Conservation (phyloP, 2,888 invertebrate species). For the Volucella inanis region DNA sequence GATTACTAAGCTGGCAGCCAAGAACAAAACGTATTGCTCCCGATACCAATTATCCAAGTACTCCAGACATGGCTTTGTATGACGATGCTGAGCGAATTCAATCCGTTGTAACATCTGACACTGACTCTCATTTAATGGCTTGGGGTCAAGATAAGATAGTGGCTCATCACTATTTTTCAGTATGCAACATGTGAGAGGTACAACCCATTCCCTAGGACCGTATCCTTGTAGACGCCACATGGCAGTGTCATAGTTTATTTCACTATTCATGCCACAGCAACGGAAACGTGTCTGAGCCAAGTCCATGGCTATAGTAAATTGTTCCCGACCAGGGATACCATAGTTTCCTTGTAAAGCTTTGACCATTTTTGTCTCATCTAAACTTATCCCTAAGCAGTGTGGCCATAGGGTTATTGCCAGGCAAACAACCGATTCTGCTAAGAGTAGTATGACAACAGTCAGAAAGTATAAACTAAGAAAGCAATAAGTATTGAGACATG, state of each 20-base stretch:
- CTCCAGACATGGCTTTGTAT: slow-evolving; percentile 85
- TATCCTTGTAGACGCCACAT: slow-evolving; percentile 90
- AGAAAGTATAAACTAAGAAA: slow-evolving; percentile 90
- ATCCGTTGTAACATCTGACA: slow-evolving; percentile 85
- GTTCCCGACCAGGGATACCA: slow-evolving; percentile 88
- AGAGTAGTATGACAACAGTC: slow-evolving; percentile 86
- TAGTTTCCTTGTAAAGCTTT: slow-evolving; percentile 90
- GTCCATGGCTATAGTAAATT: slow-evolving; percentile 91
- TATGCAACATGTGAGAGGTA: slow-evolving; percentile 88
- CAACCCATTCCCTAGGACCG: slow-evolving; percentile 87
- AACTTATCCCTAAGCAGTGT: slow-evolving; percentile 89
- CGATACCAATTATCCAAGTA: slow-evolving; percentile 90
- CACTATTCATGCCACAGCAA: slow-evolving; percentile 91
- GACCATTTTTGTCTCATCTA: slow-evolving; percentile 87
- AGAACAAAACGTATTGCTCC: slow-evolving; percentile 88
- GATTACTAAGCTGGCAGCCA: slow-evolving; percentile 86
- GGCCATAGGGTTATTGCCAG: slow-evolving; percentile 90
- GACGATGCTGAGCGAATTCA: slow-evolving; percentile 80
- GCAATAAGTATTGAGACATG: slow-evolving; percentile 89
- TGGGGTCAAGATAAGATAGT: slow-evolving; percentile 89
- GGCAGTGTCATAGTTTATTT: slow-evolving; percentile 91
- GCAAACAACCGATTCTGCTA: slow-evolving; percentile 89
- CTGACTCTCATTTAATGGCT: slow-evolving; percentile 87
- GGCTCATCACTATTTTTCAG: slow-evolving; percentile 85
- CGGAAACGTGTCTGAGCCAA: slow-evolving; percentile 89